Evolutionary conservation across 1,140 invertebrate genomes (phyloP).

Genomic region (Caenorhabditis elegans): WBcel235 BX284602.5:13133501-13134000

Average conservation of each 20-base stretch:
- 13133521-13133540: slow-evolving; percentile 71
- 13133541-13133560: too few species aligned
- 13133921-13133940: too few species aligned
- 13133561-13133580: too few species aligned
- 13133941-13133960: too few species aligned
- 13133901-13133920: too few species aligned
- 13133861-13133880: too few species aligned
- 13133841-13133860: too few species aligned
- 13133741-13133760: slow-evolving; percentile 99
- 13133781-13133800: slow-evolving; percentile 91
- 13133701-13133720: slow-evolving; percentile 84
- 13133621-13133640: slow-evolving; percentile 69
- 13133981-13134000: too few species aligned
- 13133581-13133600: slow-evolving; percentile 79
- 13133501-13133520: slow-evolving; percentile 89
- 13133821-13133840: too few species aligned
- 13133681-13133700: slow-evolving; percentile 97
- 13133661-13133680: slow-evolving; percentile 73
- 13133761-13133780: slow-evolving; percentile 92
- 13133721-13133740: slow-evolving; percentile 91
- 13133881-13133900: slow-evolving; percentile 94
- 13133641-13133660: neutral
- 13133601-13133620: too few species aligned
- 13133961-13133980: too few species aligned
- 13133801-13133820: slow-evolving; percentile 93